Conservation (phyloP, 2,797 vertebrate species). For the Carduelis carduelis region DNA sequence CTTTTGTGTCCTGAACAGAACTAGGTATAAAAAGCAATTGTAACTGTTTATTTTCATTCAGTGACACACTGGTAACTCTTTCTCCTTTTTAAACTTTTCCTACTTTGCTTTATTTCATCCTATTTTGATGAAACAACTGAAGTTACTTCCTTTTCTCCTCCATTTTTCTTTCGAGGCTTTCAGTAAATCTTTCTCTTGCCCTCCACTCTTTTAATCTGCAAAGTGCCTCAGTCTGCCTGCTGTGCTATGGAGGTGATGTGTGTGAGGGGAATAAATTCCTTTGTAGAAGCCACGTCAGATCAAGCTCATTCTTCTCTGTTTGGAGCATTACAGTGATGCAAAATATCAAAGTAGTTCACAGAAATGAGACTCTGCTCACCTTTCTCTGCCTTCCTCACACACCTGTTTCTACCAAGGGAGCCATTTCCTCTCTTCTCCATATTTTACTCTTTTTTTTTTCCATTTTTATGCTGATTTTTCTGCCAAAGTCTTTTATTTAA, state of each 20-base stretch:
- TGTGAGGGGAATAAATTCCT: not conserved
- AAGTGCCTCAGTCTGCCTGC: not conserved
- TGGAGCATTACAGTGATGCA: not conserved
- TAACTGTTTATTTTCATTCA: not conserved
- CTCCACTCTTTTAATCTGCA: not conserved
- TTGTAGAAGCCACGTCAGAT: not conserved
- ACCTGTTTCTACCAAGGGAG: not conserved
- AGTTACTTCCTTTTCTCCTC: not conserved
- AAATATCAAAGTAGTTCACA: not conserved
- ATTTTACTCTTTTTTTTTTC: not conserved
- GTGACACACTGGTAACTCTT: not conserved
- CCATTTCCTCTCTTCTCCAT: not conserved
- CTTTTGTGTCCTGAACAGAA: not conserved
- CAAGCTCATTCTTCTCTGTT: not conserved
- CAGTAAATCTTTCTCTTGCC: not conserved
- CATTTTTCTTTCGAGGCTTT: not conserved
- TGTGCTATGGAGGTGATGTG: not conserved
- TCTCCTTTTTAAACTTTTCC: not conserved
- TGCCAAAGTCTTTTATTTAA: not conserved
- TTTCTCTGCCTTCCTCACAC: not conserved
- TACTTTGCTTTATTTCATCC: not conserved
- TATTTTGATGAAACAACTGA: not conserved
- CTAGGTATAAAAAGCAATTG: not conserved
- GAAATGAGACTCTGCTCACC: not conserved
- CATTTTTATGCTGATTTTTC: not conserved